Evolutionary conservation across 2,113 vertebrate genomes (phyloP).

Genomic region (Vulpes lagopus): DNA sequence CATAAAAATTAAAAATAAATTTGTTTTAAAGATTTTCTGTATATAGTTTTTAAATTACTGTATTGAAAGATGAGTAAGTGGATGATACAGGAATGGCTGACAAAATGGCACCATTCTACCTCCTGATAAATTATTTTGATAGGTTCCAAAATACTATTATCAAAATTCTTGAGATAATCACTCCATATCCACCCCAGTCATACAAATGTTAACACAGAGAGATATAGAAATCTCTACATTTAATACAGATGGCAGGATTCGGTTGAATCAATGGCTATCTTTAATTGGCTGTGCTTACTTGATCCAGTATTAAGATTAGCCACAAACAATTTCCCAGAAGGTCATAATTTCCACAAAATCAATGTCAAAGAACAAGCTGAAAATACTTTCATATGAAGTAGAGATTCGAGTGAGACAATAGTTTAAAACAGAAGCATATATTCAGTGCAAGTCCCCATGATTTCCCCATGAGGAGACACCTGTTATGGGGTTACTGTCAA

Average conservation of each 20-base stretch:
- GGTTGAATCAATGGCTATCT: background rate
- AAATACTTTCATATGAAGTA: background rate
- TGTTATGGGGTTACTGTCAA: background rate
- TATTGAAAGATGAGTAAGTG: background rate
- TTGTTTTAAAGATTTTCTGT: background rate
- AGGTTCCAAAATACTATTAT: background rate
- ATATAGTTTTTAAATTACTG: background rate
- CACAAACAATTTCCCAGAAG: background rate
- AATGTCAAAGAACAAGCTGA: background rate
- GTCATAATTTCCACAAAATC: slow-evolving; percentile 14
- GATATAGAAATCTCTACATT: background rate
- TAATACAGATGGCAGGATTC: background rate
- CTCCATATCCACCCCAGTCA: background rate
- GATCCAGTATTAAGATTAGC: background rate
- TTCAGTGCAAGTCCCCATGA: background rate
- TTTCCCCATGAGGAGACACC: fast-evolving
- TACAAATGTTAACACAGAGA: background rate
- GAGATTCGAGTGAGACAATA: background rate
- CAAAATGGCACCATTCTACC: background rate
- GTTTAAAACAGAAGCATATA: background rate
- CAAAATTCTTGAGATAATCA: background rate
- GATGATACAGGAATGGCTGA: background rate
- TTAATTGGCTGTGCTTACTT: slow-evolving; percentile 20
- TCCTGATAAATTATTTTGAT: background rate
- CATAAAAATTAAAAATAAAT: background rate